Base-by-base conservation (phyloP, 53 echinoderm and acorn worm genomes). In the Paracentrotus lividus region DNA sequence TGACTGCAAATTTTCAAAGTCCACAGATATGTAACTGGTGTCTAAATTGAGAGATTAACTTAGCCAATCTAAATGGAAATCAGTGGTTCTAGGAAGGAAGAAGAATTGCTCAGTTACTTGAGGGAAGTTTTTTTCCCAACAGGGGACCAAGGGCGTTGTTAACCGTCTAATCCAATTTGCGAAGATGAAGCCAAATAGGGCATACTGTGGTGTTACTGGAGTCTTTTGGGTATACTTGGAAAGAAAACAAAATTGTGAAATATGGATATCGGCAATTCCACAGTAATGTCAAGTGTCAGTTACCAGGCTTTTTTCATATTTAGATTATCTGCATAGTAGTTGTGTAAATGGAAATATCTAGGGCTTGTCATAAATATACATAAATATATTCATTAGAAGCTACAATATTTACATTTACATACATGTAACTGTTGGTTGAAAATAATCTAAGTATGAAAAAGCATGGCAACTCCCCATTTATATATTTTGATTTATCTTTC, bases 51-150 rank as follows among this genome's bases (percentile, higher is more conserved):
- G 85, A 85, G 47, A 85, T 49, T 49, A 85, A 29, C 85, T 15
- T 27, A 49, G 47, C 85, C 85, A 85, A 49, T 85, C 51, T 85
- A 85, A 49, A 85, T 49, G 85, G 85, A 85, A 85, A 85, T 85
- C 47, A 85, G 85, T 49, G 31, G 47, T 29, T 49, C 4, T 38
- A 8, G 40, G 36, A 64, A 40, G 72, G 36, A 72, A 72, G 72
- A 40, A 72, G 36, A 36, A 72, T 38, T 40, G 40, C 20, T 72
- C 72, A 18, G 0, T 5, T 32, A 38, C 33, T 72, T 36, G 36
- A 72, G 72, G 72, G 72, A 40, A 72, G 72, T 72, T 40, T n/a
- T n/a, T n/a, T 38, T 72, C 72, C 72, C 72, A 72, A 18, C 40
- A 26, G 72, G 72, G 72, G 40, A 38, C 72, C 40, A 72, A 40